A percentile compares a stretch with the other conserved stretches of the same genome.
These are phyloP conservation scores for Megalops cyprinoides DNA, from an alignment of 2,797 vertebrate genomes.

Conservation along the genomic window DNA sequence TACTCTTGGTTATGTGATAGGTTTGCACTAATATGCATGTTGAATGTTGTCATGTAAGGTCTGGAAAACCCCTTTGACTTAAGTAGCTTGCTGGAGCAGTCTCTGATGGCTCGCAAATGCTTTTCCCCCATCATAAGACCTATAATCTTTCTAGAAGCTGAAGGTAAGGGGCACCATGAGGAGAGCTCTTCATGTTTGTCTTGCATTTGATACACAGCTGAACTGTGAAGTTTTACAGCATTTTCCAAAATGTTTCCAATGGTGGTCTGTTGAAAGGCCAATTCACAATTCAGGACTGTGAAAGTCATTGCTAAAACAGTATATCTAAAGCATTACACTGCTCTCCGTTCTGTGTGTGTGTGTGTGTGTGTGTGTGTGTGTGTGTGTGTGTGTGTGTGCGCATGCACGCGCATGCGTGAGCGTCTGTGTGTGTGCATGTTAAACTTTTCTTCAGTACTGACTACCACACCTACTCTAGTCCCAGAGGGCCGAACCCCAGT, in stretches of 20 bases:
- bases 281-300: constrained; percentile 14
- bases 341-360: background rate
- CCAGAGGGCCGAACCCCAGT: background rate
- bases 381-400: too few relatives aligned
- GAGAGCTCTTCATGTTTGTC: background rate
- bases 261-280: background rate
- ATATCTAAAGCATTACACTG: constrained; percentile 21
- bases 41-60: background rate
- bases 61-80: background rate
- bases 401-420: too few relatives aligned
- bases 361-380: background rate
- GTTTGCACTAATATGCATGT: constrained; percentile 55
- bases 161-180: background rate
- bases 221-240: background rate
- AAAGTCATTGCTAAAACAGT: background rate
- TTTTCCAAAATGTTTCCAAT: background rate
- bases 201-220: background rate
- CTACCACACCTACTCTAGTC: background rate
- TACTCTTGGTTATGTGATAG: constrained; percentile 60
- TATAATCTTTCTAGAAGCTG: background rate
- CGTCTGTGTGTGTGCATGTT: background rate
- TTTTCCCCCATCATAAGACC: background rate
- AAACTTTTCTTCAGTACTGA: background rate
- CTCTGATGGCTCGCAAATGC: background rate
- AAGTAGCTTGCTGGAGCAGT: background rate